Percentiles rank a stretch among this genome's conserved stretches.
phyloP scores from a whole-genome alignment of 2,888 invertebrate species.

The Metacarcinus magister region DNA sequence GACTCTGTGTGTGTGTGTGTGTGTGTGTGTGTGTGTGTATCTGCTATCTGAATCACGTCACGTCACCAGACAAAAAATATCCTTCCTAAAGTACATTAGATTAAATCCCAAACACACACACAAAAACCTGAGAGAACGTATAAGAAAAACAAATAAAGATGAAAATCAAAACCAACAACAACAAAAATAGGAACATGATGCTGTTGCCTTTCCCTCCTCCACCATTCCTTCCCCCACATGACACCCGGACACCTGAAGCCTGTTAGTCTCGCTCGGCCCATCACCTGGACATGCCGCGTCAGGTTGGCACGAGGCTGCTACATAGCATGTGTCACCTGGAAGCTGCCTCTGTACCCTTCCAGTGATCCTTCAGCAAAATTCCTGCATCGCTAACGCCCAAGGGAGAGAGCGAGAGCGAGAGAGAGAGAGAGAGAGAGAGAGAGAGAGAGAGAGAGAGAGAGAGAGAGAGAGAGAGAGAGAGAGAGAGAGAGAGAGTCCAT shows the following conservation, averaged over 20 bases:
- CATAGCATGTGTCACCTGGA: not conserved
- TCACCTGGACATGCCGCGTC: not conserved
- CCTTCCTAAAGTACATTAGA: too few species aligned
- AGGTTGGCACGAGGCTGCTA: not conserved
- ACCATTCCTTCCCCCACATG: not conserved
- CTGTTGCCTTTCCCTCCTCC: not conserved
- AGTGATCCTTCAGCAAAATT: not conserved
- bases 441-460: constrained; percentile 63
- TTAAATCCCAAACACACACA: not conserved
- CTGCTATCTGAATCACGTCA: not conserved
- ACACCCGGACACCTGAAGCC: not conserved
- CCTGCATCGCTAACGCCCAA: constrained; percentile 21
- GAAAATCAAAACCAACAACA: not conserved
- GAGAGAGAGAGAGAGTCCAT: constrained; percentile 34
- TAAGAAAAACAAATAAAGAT: not conserved
- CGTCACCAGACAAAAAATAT: not conserved
- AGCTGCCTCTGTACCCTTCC: not conserved
- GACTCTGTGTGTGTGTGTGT: not conserved
- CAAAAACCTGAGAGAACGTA: not conserved
- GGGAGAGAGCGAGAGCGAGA: constrained; percentile 17
- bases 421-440: constrained; percentile 55
- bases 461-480: constrained; percentile 55
- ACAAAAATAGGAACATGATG: not conserved
- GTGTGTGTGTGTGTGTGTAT: not conserved
- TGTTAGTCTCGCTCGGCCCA: not conserved